phyloP scores from a whole-genome alignment of 1,140 invertebrate genomes.

The Psix sp. region DNA sequence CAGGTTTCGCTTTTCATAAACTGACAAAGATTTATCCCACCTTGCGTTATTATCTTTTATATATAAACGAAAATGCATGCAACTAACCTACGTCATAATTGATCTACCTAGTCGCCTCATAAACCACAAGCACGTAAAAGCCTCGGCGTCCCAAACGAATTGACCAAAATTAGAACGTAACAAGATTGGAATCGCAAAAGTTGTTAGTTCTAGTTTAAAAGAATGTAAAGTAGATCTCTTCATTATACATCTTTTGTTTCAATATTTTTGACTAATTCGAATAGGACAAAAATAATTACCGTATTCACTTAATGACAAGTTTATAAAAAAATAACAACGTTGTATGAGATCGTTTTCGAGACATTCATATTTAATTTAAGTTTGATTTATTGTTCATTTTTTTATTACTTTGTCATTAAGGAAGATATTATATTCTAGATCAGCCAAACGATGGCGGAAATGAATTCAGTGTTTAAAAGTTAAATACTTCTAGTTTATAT shows the following conservation, averaged over 20 bases:
- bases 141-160: slow-evolving; percentile 40
- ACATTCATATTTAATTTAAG: slow-evolving; percentile 27
- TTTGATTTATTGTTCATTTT: slow-evolving; percentile 34
- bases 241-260: too few relatives aligned
- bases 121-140: slow-evolving; percentile 51
- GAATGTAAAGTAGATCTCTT: too few relatives aligned
- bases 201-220: slow-evolving; percentile 24
- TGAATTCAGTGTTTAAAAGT: slow-evolving; percentile 2
- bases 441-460: slow-evolving; percentile 10
- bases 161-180: slow-evolving; percentile 30
- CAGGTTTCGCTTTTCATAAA: slow-evolving; percentile 17
- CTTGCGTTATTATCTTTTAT: slow-evolving; percentile 50
- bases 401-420: slow-evolving; percentile 42
- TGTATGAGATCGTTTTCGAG: slow-evolving; percentile 40
- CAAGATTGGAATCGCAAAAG: too few relatives aligned
- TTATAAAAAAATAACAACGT: slow-evolving; percentile 39
- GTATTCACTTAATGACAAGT: slow-evolving; percentile 35
- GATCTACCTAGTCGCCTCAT: slow-evolving; percentile 44
- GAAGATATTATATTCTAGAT: slow-evolving; percentile 19
- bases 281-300: slow-evolving; percentile 37
- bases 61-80: slow-evolving; percentile 61
- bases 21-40: slow-evolving; percentile 20
- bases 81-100: slow-evolving; percentile 53
- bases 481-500: slow-evolving; percentile 11
- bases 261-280: too few relatives aligned